A percentile compares a stretch with the other conserved stretches of the same genome.
Conservation (phyloP, 2,113 vertebrate species). For the Anhinga anhinga region DNA sequence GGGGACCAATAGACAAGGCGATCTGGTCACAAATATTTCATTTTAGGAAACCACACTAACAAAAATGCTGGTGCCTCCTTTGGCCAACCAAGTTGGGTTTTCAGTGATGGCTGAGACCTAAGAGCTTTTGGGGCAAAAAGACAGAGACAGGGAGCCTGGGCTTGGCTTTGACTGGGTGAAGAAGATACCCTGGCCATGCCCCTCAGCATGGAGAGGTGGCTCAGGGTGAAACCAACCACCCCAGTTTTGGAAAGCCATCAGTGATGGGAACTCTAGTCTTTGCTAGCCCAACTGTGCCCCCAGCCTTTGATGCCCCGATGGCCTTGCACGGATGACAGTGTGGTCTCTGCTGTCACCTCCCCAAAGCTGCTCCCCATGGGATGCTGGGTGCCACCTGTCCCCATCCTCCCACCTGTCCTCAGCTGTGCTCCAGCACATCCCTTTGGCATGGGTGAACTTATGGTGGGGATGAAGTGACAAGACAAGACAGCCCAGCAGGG, state of each 20-base stretch:
- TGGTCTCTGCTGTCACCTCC: background rate
- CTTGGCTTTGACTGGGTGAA: background rate
- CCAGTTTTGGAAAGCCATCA: background rate
- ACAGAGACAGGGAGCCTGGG: fast-evolving
- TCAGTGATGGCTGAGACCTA: background rate
- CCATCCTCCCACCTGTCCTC: background rate
- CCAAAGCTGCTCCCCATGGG: background rate
- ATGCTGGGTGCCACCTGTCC: background rate
- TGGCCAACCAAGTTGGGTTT: background rate
- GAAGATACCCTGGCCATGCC: background rate
- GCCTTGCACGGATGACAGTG: fast-evolving
- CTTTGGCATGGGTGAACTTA: too few species aligned
- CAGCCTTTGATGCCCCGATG: background rate
- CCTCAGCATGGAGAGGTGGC: background rate
- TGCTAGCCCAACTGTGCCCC: background rate
- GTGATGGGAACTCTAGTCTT: background rate
- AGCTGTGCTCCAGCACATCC: background rate
- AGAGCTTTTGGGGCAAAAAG: background rate
- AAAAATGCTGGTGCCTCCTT: background rate
- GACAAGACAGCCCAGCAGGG: background rate
- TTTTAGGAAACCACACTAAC: background rate
- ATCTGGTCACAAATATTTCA: background rate
- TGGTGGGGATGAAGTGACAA: background rate
- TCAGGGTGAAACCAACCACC: background rate
- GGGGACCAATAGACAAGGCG: background rate